These are phyloP conservation scores for Leucopternis melanops DNA, from an alignment of 2,113 vertebrate species.

Conservation along the genomic window DNA sequence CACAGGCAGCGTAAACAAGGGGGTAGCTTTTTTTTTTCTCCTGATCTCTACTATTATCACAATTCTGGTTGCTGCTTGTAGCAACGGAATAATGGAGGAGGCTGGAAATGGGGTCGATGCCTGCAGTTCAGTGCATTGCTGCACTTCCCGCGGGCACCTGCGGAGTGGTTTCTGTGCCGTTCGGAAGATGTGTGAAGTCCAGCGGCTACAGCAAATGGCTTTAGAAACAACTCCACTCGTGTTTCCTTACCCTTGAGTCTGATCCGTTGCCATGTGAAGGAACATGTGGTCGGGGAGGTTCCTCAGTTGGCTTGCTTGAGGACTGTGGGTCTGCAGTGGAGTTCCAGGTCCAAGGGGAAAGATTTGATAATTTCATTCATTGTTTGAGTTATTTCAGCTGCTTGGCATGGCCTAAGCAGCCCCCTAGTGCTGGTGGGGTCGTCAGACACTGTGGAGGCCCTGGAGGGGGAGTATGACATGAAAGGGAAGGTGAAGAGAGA, in stretches of 20 bases:
- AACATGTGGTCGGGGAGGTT: neutral
- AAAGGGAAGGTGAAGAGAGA: neutral
- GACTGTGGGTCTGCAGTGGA: neutral
- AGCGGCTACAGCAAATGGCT: neutral
- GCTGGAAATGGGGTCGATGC: neutral
- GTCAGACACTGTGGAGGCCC: neutral
- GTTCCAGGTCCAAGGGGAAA: neutral
- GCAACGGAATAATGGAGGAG: neutral
- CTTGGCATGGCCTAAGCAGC: neutral
- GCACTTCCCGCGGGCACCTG: neutral
- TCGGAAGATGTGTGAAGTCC: neutral
- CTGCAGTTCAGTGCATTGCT: neutral
- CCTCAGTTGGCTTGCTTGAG: neutral
- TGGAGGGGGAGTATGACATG: accelerated
- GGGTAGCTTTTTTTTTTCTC: neutral
- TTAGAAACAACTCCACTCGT: neutral
- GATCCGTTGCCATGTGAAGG: neutral
- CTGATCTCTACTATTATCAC: neutral
- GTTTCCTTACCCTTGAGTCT: neutral
- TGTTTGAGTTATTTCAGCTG: neutral
- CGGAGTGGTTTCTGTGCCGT: neutral
- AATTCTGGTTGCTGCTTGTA: neutral
- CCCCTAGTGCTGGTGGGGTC: accelerated
- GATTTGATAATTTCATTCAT: neutral
- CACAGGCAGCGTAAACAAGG: accelerated